Conservation (phyloP, 2,888 invertebrate species). For the Apotomis capreana region DNA sequence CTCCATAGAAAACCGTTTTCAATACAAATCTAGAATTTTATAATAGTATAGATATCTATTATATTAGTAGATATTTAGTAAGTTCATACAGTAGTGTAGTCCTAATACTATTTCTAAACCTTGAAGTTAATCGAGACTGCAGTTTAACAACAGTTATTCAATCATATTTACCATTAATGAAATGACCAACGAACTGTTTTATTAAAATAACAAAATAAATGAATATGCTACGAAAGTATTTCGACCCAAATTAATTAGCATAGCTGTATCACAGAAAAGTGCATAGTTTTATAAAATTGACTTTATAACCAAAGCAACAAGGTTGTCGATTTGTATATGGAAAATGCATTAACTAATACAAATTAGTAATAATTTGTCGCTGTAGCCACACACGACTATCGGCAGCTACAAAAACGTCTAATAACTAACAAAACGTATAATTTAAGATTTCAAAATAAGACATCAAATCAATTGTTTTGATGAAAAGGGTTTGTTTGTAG, state of each 20-base stretch:
- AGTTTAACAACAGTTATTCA: not conserved
- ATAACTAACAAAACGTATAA: slow-evolving; percentile 64
- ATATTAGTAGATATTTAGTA: too few species aligned
- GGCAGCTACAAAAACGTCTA: slow-evolving; percentile 50
- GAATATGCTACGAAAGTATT: not conserved
- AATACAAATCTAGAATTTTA: too few species aligned
- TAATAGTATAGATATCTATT: too few species aligned
- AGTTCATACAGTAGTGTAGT: too few species aligned
- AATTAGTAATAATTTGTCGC: slow-evolving; percentile 46
- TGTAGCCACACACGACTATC: slow-evolving; percentile 63
- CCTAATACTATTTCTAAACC: too few species aligned
- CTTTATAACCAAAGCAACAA: not conserved
- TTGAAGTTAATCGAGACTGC: not conserved
- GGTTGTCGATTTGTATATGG: not conserved
- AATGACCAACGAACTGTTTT: not conserved
- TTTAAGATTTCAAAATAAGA: slow-evolving; percentile 69
- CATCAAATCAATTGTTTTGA: slow-evolving; percentile 72
- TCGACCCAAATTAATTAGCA: not conserved
- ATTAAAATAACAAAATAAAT: slow-evolving; percentile 8
- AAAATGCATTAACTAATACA: slow-evolving; percentile 51
- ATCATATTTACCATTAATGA: not conserved
- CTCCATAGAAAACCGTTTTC: too few species aligned
- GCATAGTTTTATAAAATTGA: not conserved
- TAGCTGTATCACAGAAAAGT: not conserved
- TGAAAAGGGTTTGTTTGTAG: slow-evolving; percentile 68